Evolutionary conservation across 1,140 invertebrate genomes (phyloP).

Genomic region (Akabosia matsudoensis): DNA sequence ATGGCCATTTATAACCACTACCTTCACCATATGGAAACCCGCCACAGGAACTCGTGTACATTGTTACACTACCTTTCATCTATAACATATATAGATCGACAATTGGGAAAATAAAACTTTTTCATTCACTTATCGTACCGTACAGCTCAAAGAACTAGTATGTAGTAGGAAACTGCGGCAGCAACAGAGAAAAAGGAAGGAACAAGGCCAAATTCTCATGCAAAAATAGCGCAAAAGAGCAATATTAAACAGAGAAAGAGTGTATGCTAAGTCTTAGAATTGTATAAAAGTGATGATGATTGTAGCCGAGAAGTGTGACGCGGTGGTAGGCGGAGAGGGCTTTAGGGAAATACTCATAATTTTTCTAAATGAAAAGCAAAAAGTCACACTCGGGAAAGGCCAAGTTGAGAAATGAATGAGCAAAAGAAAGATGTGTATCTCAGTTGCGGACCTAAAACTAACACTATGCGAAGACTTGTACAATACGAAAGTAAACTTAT

Average conservation of each 20-base stretch:
- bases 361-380: background rate
- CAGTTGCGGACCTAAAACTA: no score
- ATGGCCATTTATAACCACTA: background rate
- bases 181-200: background rate
- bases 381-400: background rate
- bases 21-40: background rate
- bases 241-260: no score
- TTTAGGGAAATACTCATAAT: background rate
- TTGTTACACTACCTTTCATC: no score
- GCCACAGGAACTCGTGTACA: background rate
- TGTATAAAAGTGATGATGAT: background rate
- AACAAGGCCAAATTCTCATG: background rate
- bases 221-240: background rate
- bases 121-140: background rate
- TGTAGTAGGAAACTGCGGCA: background rate
- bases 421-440: background rate
- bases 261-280: no score
- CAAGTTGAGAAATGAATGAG: background rate
- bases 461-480: no score
- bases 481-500: no score
- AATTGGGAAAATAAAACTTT: background rate
- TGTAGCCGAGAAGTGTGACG: no score
- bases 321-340: background rate
- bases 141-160: background rate
- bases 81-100: no score